These are phyloP conservation scores for Silvanus unidentatus DNA, from an alignment of 2,888 invertebrate species.

Conservation along the genomic window DNA sequence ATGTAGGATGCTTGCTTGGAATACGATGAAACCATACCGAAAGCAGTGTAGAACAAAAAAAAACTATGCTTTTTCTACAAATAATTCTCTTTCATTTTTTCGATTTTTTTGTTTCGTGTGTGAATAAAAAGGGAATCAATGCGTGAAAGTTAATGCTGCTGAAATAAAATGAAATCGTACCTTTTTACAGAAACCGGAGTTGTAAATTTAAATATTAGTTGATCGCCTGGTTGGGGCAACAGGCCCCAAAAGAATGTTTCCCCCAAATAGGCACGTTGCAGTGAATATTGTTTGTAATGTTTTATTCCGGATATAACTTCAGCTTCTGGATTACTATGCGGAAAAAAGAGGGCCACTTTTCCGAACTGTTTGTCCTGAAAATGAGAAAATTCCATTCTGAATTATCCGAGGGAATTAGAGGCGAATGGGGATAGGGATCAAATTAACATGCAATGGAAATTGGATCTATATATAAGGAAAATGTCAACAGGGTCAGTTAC, in stretches of 20 bases:
- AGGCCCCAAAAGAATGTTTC: conserved; percentile 89
- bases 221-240: conserved; percentile 75
- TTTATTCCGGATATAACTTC: conserved; percentile 66
- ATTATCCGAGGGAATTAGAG: not conserved
- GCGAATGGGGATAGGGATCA: too few relatives aligned
- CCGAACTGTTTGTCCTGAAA: conserved; percentile 83
- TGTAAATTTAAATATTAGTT: conserved; percentile 72
- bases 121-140: too few relatives aligned
- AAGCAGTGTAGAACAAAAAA: too few relatives aligned
- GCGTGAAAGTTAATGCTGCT: too few relatives aligned
- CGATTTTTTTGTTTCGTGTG: too few relatives aligned
- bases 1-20: too few relatives aligned
- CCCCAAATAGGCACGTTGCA: conserved; percentile 79
- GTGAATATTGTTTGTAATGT: conserved; percentile 70
- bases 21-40: too few relatives aligned
- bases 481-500: too few relatives aligned
- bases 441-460: too few relatives aligned
- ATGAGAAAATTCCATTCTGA: conserved; percentile 6
- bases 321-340: conserved; percentile 73
- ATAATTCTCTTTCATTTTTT: conserved; percentile 1
- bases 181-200: conserved; percentile 63
- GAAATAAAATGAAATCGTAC: conserved; percentile 42
- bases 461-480: too few relatives aligned
- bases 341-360: conserved; percentile 69
- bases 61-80: not conserved